phyloP scores from a whole-genome alignment of 2,888 invertebrate species.

The Azorinus chamasolen region DNA sequence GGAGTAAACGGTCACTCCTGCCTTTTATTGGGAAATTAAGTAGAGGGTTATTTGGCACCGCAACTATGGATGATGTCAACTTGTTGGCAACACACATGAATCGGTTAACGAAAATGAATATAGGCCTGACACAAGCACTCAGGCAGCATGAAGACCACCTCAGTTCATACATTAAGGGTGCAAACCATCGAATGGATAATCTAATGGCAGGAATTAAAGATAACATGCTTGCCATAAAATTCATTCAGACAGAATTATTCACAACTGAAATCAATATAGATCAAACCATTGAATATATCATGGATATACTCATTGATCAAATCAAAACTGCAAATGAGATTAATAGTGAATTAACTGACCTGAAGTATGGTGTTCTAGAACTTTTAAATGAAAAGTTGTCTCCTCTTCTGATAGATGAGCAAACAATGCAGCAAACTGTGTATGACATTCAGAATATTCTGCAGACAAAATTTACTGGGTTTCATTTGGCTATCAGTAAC shows the following conservation, averaged over 20 bases:
- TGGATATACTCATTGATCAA: slow-evolving; percentile 27
- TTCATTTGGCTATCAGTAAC: slow-evolving; percentile 25
- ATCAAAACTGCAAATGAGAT: slow-evolving; percentile 9
- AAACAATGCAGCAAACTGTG: slow-evolving; percentile 3
- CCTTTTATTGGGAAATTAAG: slow-evolving; percentile 36
- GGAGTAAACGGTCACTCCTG: slow-evolving; percentile 24
- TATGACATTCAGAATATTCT: slow-evolving; percentile 22
- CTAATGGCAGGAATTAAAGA: slow-evolving; percentile 24
- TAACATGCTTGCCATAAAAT: slow-evolving; percentile 35
- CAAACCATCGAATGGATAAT: slow-evolving; percentile 39
- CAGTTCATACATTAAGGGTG: slow-evolving; percentile 39
- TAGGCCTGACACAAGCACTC: slow-evolving; percentile 12
- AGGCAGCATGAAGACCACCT: slow-evolving; percentile 41
- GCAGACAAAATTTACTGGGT: slow-evolving; percentile 29
- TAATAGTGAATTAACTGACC: slow-evolving; percentile 24
- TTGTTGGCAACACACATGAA: slow-evolving; percentile 39
- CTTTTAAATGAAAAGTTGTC: slow-evolving; percentile 37
- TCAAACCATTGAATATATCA: slow-evolving; percentile 8
- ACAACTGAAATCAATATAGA: slow-evolving; percentile 15
- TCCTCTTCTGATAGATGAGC: slow-evolving; percentile 25
- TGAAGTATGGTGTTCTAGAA: slow-evolving; percentile 21
- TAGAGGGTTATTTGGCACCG: slow-evolving; percentile 39
- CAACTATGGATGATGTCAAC: slow-evolving; percentile 41
- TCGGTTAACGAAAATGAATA: slow-evolving; percentile 13
- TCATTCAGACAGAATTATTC: slow-evolving; percentile 16